Base-by-base conservation (phyloP, 2,113 vertebrate genomes). In the Centropus bengalensis region DNA sequence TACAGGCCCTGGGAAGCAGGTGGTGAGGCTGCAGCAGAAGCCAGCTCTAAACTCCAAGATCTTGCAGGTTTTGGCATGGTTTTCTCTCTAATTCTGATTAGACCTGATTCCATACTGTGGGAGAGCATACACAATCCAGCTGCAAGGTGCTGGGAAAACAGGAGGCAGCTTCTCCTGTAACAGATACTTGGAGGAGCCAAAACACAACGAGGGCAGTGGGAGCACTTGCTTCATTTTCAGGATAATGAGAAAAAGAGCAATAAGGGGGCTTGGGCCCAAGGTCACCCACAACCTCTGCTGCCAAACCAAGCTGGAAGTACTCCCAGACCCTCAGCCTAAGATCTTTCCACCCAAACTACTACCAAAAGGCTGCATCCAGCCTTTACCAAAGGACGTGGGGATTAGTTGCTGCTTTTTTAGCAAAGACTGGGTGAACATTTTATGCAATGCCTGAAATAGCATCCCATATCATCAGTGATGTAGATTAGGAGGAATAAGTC, bases 381-480 rank as follows among this genome's bases (percentile, higher is more conserved):
- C 12, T 93, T 80, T 52, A 91, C 74, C 85, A 86, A 94, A 91
- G 32, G 23, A 51, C 16, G 51, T 54, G 66, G 62, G 45, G 49
- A 54, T 26, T 89, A 54, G n/a, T 22, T 89, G 40, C n/a, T 91
- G 71, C 54, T 78, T 86, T 95, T 91, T 93, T 82, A 91, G 76
- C 40, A 90, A 86, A 88, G 79, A 33, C 33, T 49, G 45, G 67
- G 42, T 55, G 82, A 93, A 90, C 56, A 17, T 79, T 83, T 90
- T 73, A 89, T 45, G 85, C n/a, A 68, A 52, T 13, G 49, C 69
- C 44, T 64, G 71, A 91, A 97, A 96, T 90, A 95, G 86, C 40
- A 68, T 62, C 68, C 52, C 60, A 9, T 88, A 90, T 86, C 85
- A 94, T 91, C 86, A 78, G 52, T 68, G 77, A 93, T 81, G 88